phyloP scores from a whole-genome alignment of 2,888 invertebrate genomes.

The Synanthedon formicaeformis region DNA sequence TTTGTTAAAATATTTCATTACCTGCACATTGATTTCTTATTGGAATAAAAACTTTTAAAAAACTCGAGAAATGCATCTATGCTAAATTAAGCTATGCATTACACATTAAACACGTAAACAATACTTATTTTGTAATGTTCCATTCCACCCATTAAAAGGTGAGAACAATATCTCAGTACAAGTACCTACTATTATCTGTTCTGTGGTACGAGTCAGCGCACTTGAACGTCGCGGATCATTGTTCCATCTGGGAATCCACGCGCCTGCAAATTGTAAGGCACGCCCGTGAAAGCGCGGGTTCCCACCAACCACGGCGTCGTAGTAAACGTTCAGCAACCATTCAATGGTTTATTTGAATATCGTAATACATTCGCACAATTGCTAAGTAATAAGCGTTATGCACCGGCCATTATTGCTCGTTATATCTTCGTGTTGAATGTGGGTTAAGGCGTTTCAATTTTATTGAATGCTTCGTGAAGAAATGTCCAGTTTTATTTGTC shows the following conservation, averaged over 20 bases:
- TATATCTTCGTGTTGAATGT: neutral
- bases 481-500: neutral
- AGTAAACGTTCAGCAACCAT: slow-evolving; percentile 17
- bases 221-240: slow-evolving; percentile 38
- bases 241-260: slow-evolving; percentile 47
- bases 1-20: no score
- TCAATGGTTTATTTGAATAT: slow-evolving; percentile 19
- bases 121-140: no score
- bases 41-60: no score
- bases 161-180: no score
- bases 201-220: slow-evolving; percentile 21
- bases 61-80: no score
- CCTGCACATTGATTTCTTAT: no score
- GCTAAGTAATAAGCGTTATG: neutral
- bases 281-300: slow-evolving; percentile 55
- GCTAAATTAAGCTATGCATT: no score
- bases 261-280: slow-evolving; percentile 15
- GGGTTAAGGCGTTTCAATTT: neutral
- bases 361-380: slow-evolving; percentile 1
- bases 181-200: no score
- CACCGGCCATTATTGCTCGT: neutral
- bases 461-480: neutral
- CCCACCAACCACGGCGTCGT: slow-evolving; percentile 24
- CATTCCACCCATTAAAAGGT: no score
- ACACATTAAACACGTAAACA: no score